Evolutionary conservation across 2,888 invertebrate species (phyloP), one percentile per base, ranked within the genome.

Genomic region (Diadegma fenestrale): DNA sequence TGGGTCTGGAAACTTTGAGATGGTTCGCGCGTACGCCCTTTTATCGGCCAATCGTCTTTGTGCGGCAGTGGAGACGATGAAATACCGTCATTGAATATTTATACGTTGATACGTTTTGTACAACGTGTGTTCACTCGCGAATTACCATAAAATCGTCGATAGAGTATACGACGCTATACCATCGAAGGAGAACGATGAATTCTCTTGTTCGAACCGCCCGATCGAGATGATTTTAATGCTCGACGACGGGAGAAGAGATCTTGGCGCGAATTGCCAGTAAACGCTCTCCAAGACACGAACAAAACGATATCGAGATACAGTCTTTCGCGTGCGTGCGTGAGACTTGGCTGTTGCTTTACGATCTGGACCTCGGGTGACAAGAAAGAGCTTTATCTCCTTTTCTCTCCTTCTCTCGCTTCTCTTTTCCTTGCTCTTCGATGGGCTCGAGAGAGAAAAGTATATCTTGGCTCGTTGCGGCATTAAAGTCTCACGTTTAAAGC

Each of bases 401-500:
- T 73, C 17, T 64, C 80, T 73, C 17, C 48, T 45, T 66, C 76
- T 58, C 58, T 76, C 58, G 37, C 82, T 72, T 12, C 30, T 51
- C 71, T 48, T 33, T 33, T 51, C 14, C 12, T 19, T 37, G 33
- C 26, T 37, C 51, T 33, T 7, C 14, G 78, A 22, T 37, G 5
- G 0, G 37, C 37, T 5, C 14, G 48, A 30, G 69, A 79, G 61
- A 69, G 73, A 81, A 81, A 64, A 54, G 19, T 48, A 73, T 81
- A 73, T 81, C 73, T 45, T 54, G 79, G 76, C 80, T 81, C 81
- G 85, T 86, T 81, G 81, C 82, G 77, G 85, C 77, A 85, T 86
- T 86, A 83, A 78, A 86, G 83, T 86, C 86, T 80, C 82, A 80
- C 87, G 85, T 85, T 84, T 84, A 87, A 88, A 88, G 77, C 77